Conservation (phyloP, 2,888 invertebrate species). For the Caradrina kadenii region DNA sequence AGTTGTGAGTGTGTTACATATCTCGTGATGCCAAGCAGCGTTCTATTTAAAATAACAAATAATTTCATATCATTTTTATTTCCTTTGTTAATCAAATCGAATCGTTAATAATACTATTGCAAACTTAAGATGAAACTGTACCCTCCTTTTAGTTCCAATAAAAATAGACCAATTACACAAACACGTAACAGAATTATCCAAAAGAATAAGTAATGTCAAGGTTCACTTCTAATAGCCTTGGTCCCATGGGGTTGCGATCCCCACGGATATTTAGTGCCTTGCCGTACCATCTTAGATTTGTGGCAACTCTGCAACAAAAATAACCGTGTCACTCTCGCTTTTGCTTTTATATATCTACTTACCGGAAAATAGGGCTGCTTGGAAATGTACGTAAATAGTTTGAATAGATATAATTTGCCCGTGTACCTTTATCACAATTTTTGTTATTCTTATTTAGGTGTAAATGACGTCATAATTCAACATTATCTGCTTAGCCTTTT, state of each 20-base stretch:
- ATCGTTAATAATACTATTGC: not conserved
- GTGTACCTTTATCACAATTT: not conserved
- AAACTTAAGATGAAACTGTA: not conserved
- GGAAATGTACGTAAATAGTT: slow-evolving; percentile 54
- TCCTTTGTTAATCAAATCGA: not conserved
- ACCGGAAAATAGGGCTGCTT: slow-evolving; percentile 68
- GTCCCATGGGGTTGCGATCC: slow-evolving; percentile 68
- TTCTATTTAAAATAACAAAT: no score
- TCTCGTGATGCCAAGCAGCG: no score
- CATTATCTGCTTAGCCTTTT: no score
- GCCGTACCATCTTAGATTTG: slow-evolving; percentile 89
- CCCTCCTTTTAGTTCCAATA: not conserved
- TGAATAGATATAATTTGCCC: slow-evolving; percentile 4
- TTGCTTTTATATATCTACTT: slow-evolving; percentile 72
- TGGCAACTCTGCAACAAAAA: slow-evolving; percentile 81
- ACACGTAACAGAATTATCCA: slow-evolving; percentile 69
- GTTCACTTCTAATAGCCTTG: slow-evolving; percentile 76
- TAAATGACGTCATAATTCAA: no score
- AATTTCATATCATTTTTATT: no score
- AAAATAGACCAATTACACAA: slow-evolving; percentile 39
- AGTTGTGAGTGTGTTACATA: no score
- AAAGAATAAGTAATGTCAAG: slow-evolving; percentile 79
- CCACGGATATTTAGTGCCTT: slow-evolving; percentile 84
- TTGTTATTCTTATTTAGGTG: no score
- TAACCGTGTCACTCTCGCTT: slow-evolving; percentile 68